A percentile compares a stretch with the other conserved stretches of the same genome.
Evolutionary conservation across 2,797 vertebrate species (phyloP).

Genomic region (Tamandua tetradactyla): DNA sequence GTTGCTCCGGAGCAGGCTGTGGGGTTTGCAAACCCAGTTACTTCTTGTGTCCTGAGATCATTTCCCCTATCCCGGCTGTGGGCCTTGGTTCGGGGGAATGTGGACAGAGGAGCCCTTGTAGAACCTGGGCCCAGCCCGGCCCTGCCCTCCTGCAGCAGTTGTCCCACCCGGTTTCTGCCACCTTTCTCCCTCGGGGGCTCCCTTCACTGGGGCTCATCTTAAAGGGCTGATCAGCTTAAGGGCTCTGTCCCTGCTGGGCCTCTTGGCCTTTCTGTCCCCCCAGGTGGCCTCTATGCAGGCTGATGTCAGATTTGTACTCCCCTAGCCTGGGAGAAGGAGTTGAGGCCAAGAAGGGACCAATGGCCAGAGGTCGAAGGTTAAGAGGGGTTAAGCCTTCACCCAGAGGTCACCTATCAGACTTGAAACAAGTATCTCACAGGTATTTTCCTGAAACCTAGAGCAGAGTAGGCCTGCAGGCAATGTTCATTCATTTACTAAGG

Average conservation of each 20-base stretch:
- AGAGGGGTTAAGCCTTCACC: conserved; percentile 77
- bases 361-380: conserved; percentile 69
- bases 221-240: conserved; percentile 42
- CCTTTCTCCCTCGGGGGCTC: not conserved
- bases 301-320: conserved; percentile 64
- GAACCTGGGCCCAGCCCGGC: not conserved
- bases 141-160: not conserved
- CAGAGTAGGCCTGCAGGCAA: conserved; percentile 7
- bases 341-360: conserved; percentile 29
- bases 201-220: not conserved
- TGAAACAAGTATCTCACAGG: conserved; percentile 58
- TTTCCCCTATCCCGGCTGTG: not conserved
- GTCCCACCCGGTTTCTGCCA: not conserved
- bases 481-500: not conserved
- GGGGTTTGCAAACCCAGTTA: not conserved
- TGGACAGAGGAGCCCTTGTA: not conserved
- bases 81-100: not conserved
- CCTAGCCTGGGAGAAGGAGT: conserved; percentile 64
- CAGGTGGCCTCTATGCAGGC: conserved; percentile 57
- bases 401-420: conserved; percentile 59
- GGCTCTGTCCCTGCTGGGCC: not conserved
- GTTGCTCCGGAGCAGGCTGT: not conserved
- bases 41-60: not conserved
- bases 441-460: conserved; percentile 57
- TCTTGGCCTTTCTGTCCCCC: conserved; percentile 47